A percentile compares a stretch with the other conserved stretches of the same genome.
Evolutionary conservation across 2,113 vertebrate species (phyloP).

Genomic region (Suncus etruscus): DNA sequence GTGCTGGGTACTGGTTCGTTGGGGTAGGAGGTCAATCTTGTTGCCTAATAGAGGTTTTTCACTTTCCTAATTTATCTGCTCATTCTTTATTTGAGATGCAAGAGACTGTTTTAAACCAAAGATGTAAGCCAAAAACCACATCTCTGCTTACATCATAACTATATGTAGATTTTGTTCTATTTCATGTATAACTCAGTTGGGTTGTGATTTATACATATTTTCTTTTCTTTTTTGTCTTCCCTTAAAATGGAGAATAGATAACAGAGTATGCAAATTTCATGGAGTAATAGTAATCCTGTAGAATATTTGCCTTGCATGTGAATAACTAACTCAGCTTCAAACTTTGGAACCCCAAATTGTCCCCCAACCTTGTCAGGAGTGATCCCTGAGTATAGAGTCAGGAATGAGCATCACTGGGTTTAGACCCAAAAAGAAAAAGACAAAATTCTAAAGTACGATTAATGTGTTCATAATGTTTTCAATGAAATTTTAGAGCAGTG

Average conservation of each 20-base stretch:
- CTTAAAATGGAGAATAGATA: background rate
- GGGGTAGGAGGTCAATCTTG: too few species aligned
- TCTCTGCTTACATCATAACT: background rate
- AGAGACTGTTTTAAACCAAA: slow-evolving; percentile 2
- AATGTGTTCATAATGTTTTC: background rate
- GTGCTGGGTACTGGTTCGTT: too few species aligned
- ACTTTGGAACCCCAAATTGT: too few species aligned
- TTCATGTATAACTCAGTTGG: background rate
- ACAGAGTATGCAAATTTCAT: background rate
- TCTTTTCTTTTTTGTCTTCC: background rate
- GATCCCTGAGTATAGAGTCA: too few species aligned
- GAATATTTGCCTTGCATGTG: too few species aligned
- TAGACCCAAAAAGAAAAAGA: too few species aligned
- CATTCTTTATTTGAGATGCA: background rate
- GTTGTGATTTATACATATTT: slow-evolving; percentile 16
- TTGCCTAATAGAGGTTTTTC: background rate
- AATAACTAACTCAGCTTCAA: too few species aligned
- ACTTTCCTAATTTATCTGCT: background rate
- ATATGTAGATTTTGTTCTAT: background rate
- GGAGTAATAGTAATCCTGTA: too few species aligned
- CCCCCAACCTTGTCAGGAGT: too few species aligned
- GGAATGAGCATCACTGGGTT: too few species aligned
- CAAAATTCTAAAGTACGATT: background rate
- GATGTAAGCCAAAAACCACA: background rate
- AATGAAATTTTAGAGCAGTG: background rate